phyloP scores from a whole-genome alignment of 1,140 invertebrate genomes.

The Drosophila teissieri region DNA sequence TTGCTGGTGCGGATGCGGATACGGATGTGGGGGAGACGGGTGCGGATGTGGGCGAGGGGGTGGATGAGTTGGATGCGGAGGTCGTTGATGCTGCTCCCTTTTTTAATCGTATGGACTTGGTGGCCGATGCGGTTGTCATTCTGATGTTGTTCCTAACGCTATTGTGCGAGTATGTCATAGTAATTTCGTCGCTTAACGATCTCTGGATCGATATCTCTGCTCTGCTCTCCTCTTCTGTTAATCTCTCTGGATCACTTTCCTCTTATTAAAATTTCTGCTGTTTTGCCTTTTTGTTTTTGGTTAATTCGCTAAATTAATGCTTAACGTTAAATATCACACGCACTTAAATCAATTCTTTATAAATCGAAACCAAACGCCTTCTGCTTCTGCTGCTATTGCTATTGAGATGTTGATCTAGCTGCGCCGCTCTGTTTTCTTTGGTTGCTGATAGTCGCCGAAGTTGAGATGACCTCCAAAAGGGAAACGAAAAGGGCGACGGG shows the following conservation, averaged over 20 bases:
- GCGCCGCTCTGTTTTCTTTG: constrained; percentile 38
- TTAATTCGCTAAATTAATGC: constrained; percentile 82
- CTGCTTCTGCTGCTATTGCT: constrained; percentile 42
- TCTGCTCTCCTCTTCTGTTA: constrained; percentile 11
- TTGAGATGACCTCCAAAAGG: constrained; percentile 31
- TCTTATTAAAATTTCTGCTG: constrained; percentile 72
- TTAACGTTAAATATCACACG: constrained; percentile 85
- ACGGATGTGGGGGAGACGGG: constrained; percentile 38
- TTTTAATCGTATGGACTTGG: constrained; percentile 81
- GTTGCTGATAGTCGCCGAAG: constrained; percentile 31
- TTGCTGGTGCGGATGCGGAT: constrained; percentile 58
- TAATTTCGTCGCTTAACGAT: constrained; percentile 71
- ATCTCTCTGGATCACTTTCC: constrained; percentile 7
- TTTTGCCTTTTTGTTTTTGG: constrained; percentile 74
- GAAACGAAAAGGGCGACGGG: constrained; percentile 43
- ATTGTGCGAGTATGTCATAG: constrained; percentile 85
- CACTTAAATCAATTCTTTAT: constrained; percentile 84
- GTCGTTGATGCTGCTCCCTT: constrained; percentile 57
- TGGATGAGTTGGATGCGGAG: constrained; percentile 45
- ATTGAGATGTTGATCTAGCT: constrained; percentile 27
- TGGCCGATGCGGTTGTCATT: constrained; percentile 84
- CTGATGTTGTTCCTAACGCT: constrained; percentile 84
- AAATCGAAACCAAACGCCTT: constrained; percentile 77
- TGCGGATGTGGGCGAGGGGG: constrained; percentile 46
- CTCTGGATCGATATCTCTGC: constrained; percentile 10